Conservation (phyloP, 2,797 vertebrate genomes). For the Gobio occitaniae region DNA sequence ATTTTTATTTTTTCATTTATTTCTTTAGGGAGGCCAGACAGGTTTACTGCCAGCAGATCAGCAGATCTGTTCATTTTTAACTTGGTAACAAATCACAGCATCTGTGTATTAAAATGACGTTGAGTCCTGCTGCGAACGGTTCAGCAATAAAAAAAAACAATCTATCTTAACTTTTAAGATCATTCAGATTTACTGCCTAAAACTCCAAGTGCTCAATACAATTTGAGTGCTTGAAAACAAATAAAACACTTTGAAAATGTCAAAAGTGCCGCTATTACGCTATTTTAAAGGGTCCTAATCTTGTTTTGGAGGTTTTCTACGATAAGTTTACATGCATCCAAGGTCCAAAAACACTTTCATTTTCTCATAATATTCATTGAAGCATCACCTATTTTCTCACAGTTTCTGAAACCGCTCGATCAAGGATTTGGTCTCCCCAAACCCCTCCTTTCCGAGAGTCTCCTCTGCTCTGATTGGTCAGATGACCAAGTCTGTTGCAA, state of each 20-base stretch:
- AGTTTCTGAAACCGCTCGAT: too few species aligned
- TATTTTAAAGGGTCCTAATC: not conserved
- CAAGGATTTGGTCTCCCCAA: not conserved
- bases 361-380: not conserved
- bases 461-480: too few species aligned
- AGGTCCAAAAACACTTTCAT: not conserved
- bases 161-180: not conserved
- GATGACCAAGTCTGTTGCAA: too few species aligned
- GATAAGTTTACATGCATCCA: not conserved
- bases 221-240: conserved; percentile 4
- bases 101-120: conserved; percentile 26
- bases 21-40: conserved; percentile 12
- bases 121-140: not conserved
- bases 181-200: not conserved
- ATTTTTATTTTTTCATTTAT: not conserved
- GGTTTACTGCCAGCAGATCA: conserved; percentile 21
- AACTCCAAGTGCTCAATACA: not conserved
- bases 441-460: too few species aligned
- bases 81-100: conserved; percentile 37
- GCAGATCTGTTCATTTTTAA: conserved; percentile 14
- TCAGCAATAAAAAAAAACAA: not conserved
- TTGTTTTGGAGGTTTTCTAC: not conserved
- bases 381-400: not conserved
- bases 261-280: not conserved
- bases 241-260: not conserved